Evolutionary conservation across 1,140 invertebrate species (phyloP), one percentile per base, ranked within the genome.

Genomic region (Zaprionus kolodkinae): DNA sequence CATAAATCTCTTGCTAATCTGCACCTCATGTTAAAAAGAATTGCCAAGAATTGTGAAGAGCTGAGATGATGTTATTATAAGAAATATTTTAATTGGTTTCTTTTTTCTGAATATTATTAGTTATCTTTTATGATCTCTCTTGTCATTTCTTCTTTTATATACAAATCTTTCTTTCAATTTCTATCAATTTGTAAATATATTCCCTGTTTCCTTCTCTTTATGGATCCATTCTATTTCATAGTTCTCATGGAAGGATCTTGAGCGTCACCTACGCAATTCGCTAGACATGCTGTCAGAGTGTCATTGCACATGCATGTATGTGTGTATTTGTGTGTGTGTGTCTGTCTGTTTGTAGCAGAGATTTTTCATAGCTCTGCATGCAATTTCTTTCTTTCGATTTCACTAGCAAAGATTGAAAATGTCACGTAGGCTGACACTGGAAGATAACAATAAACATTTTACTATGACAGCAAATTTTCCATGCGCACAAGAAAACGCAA

Each of bases 361-460:
- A 1, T 11, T 48, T 10, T 21, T 17, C 15, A 9, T 10, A 9
- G 45, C 17, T 50, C 17, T 25, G 45, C 5, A 50, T 50, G 45
- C 45, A 21, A 11, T 56, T 55, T 48, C 40, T 15, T 67, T 57
- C 43, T 38, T 63, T 54, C 59, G 50, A 71, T 63, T 70, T 43
- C 48, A 69, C 67, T 59, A 64, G 64, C 67, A 71, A 75, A 71
- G 62, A 70, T 72, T 76, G 73, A 66, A 66, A 76, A 66, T 72
- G 68, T 72, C 73, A 76, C 73, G 73, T 76, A 72, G 62, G 73
- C 73, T 66, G 68, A 62, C 68, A 72, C 56, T 76, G 25, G 48
- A 35, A 66, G 73, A 72, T 72, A 76, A 72, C 55, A 72, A 76
- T 65, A 76, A 76, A 76, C 56, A 76, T 76, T 76, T 72, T 72